Evolutionary conservation across 2,888 invertebrate species (phyloP).

Genomic region (Pterostichus madidus): DNA sequence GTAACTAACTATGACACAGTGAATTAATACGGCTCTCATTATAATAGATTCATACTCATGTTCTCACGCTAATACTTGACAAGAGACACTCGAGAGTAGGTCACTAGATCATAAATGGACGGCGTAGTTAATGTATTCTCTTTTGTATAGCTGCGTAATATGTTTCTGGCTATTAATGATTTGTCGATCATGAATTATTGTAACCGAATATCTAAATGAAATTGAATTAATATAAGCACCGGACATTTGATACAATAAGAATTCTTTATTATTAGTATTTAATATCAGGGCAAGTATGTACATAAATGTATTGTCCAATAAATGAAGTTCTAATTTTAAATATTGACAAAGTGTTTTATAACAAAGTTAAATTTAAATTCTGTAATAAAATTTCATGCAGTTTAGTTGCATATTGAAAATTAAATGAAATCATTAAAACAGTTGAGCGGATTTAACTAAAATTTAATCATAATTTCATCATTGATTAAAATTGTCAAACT

Average conservation of each 20-base stretch:
- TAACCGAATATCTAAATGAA: not conserved
- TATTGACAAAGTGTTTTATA: not conserved
- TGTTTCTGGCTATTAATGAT: slow-evolving; percentile 7
- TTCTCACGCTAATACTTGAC: too few relatives aligned
- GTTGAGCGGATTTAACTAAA: slow-evolving; percentile 14
- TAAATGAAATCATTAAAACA: slow-evolving; percentile 22
- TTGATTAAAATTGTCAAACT: too few relatives aligned
- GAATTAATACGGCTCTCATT: too few relatives aligned
- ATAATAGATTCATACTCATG: too few relatives aligned
- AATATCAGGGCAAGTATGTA: not conserved
- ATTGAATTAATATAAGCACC: not conserved
- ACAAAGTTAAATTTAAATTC: not conserved
- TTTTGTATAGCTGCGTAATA: not conserved
- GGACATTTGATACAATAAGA: slow-evolving; percentile 10
- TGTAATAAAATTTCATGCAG: slow-evolving; percentile 22
- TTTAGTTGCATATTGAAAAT: slow-evolving; percentile 13
- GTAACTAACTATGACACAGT: too few relatives aligned
- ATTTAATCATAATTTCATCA: slow-evolving; percentile 31
- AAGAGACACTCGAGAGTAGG: too few relatives aligned
- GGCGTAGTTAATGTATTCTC: slow-evolving; percentile 10
- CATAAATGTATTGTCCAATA: too few relatives aligned
- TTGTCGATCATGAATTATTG: not conserved
- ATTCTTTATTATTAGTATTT: not conserved
- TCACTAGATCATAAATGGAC: too few relatives aligned
- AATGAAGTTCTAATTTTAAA: too few relatives aligned